Percentiles rank a stretch among this genome's conserved stretches.
These are phyloP conservation scores for Oryzaephilus surinamensis DNA, from an alignment of 1,140 invertebrate genomes.

Conservation along the genomic window DNA sequence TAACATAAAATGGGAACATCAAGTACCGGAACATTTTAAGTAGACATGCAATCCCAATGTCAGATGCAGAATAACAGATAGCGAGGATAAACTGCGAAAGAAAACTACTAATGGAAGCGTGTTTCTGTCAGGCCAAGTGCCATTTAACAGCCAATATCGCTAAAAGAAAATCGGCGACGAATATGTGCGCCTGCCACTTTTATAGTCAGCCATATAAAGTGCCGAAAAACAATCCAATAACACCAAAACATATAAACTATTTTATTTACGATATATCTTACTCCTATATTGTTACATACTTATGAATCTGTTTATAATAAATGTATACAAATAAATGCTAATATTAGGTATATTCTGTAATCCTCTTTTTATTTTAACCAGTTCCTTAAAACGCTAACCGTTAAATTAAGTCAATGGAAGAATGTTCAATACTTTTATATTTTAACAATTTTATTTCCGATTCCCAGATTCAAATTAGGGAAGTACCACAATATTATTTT, in stretches of 20 bases:
- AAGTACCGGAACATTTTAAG: conserved; percentile 10
- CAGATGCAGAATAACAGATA: conserved; percentile 7
- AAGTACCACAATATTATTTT: no score
- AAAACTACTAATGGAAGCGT: conserved; percentile 9
- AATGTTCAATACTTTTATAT: no score
- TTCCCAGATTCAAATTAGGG: no score
- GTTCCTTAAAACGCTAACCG: no score
- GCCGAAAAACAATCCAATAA: background rate
- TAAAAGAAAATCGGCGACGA: background rate
- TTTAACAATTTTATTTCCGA: no score
- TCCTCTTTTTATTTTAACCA: no score
- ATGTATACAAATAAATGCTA: no score
- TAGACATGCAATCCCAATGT: conserved; percentile 11
- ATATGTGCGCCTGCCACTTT: no score
- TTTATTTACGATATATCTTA: background rate
- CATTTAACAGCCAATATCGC: conserved; percentile 9
- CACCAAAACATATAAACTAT: background rate
- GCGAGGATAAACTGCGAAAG: conserved; percentile 8
- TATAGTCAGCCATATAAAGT: no score
- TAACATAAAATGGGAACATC: conserved; percentile 2
- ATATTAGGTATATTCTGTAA: no score
- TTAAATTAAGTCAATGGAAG: no score
- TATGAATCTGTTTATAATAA: background rate
- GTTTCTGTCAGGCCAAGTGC: conserved; percentile 8
- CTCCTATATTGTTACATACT: background rate